phyloP scores from a whole-genome alignment of 2,888 invertebrate species.

The Erebia aethiops region DNA sequence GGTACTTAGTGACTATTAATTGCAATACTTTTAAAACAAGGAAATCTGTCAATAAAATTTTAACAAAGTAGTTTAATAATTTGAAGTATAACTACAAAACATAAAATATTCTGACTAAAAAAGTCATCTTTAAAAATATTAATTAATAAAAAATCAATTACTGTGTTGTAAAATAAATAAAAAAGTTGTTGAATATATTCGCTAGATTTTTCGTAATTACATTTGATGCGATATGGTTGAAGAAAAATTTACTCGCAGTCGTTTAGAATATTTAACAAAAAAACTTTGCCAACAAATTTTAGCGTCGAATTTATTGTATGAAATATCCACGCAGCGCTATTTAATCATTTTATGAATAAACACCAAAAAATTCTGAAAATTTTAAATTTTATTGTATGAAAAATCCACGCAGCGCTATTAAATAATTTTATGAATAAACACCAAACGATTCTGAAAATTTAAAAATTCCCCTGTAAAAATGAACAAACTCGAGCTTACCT shows the following conservation, averaged over 20 bases:
- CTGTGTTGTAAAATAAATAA: too few relatives aligned
- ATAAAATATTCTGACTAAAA: too few relatives aligned
- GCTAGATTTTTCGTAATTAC: neutral
- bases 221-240: neutral
- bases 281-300: neutral
- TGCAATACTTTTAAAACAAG: too few relatives aligned
- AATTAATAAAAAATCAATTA: too few relatives aligned
- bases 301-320: neutral
- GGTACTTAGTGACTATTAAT: too few relatives aligned
- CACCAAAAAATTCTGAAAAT: neutral
- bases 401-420: neutral
- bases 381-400: neutral
- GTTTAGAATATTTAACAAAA: neutral
- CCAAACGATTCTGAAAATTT: neutral
- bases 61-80: too few relatives aligned
- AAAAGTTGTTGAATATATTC: neutral
- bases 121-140: too few relatives aligned
- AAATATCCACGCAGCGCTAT: neutral
- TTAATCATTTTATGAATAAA: neutral
- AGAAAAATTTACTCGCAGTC: neutral
- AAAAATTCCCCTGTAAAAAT: neutral
- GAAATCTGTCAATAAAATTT: too few relatives aligned
- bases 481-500: neutral
- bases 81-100: too few relatives aligned
- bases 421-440: slow-evolving; percentile 1